Evolutionary conservation across 2,113 vertebrate species (phyloP).

Genomic region (Salvelinus fontinalis): DNA sequence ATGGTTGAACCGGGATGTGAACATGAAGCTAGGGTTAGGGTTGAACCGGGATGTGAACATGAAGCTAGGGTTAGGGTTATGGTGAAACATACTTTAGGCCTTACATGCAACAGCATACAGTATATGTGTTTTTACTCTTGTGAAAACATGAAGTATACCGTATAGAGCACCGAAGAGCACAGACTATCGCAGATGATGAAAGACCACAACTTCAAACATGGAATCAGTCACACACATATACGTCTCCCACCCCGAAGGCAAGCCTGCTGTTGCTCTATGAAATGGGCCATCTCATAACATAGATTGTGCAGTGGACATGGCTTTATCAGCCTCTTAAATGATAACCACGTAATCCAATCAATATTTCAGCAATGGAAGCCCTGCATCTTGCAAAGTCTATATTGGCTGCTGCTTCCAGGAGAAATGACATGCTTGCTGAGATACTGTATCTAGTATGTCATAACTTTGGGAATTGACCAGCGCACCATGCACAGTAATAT

Average conservation of each 20-base stretch:
- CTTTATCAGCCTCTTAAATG: not conserved
- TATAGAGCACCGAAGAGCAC: too few relatives aligned
- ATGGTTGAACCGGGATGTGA: too few relatives aligned
- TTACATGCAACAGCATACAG: too few relatives aligned
- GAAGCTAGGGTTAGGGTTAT: too few relatives aligned
- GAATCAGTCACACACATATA: not conserved
- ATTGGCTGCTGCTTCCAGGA: not conserved
- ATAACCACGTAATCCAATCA: not conserved
- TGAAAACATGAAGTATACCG: too few relatives aligned
- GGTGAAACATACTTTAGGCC: too few relatives aligned
- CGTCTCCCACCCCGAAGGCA: not conserved
- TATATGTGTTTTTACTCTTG: too few relatives aligned
- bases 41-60: too few relatives aligned
- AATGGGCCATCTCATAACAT: not conserved
- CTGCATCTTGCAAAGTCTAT: not conserved
- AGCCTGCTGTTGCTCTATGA: not conserved
- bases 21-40: too few relatives aligned
- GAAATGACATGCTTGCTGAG: not conserved
- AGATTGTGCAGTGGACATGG: not conserved
- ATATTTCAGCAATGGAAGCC: not conserved
- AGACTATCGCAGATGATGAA: too few relatives aligned
- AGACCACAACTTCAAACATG: too few relatives aligned
- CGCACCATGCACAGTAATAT: not conserved
- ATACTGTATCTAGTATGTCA: not conserved
- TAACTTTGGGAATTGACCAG: not conserved